Evolutionary conservation across 1,140 invertebrate genomes (phyloP), one percentile per base, ranked within the genome.

Genomic region (Drosophila repletoides): DNA sequence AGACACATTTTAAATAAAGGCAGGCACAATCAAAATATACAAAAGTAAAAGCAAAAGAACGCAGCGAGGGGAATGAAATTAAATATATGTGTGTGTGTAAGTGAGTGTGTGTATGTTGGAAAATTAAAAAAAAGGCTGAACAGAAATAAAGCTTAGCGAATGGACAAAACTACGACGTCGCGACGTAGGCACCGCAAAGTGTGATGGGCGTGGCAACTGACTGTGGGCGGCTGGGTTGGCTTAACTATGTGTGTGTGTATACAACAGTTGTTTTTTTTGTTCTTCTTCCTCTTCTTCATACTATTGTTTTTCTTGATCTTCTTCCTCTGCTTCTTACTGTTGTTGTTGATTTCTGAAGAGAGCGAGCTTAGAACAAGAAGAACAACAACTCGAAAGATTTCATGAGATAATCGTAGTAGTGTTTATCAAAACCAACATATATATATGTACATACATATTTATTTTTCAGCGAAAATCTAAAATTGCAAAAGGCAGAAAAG

Each of bases 11-110:
- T 21, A 59, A 70, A 70, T 59, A 60, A 48, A 68, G 60, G 60
- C 55, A 58, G 33, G 33, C 29, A 66, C 36, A 41, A 9, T 36
- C 14, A 26, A 46, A 46, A 65, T 26, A 34, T 46, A 60, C 45
- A 77, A 64, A 72, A 68, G 58, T 56, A 64, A 70, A 73, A 74
- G 61, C 53, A 15, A 66, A 52, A 71, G 59, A 61, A 61, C 56
- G 21, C 56, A 65, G 41, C 48, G 59, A 12, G 40, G 24, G 33
- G 40, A 52, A 45, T 38, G 41, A 41, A n/a, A 43, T 66, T 66
- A 43, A 59, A 38, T 65, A 34, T 59, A 26, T 59, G 9, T 40
- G 10, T 34, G 7, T 56, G 0, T 31, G 14, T 46, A 10, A 21
- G 10, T 49, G 2, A 28, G 48, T 58, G 12, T 56, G 51, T 46